Evolutionary conservation across 2,797 vertebrate species (phyloP), one percentile per base, ranked within the genome.

Genomic region (Helostoma temminkii): DNA sequence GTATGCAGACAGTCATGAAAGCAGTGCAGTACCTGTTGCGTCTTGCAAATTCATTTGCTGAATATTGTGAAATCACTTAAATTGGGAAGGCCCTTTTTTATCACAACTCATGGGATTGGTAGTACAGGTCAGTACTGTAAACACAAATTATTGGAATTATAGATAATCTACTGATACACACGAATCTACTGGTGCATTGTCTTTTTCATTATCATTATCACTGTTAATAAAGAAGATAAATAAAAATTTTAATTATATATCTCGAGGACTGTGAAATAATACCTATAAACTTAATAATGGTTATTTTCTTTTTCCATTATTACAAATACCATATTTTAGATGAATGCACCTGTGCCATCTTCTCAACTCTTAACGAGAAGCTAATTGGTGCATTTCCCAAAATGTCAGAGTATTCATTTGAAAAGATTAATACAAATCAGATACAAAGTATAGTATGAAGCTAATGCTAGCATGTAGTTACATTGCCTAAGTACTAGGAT

Each of bases 1-100:
- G 91, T 95, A 95, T 94, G 95, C 92, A 93, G 93, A 95, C 93
- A 85, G 89, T 71, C 93, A 93, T 93, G 93, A 94, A 92, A 93
- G 90, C 88, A 71, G 67, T 59, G 45, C 80, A 53, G 53, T 88
- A 82, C 94, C 91, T 96, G 95, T 93, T 91, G 89, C 89, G 86
- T 95, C 95, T 96, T 96, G 95, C 90, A 87, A 87, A 90, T 93
- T 83, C 92, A 92, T 92, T 93, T 91, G 81, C 87, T 90, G 91
- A 87, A 86, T 93, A 93, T 89, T 92, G 86, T 88, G 91, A 91
- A 93, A 92, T 93, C 77, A 72, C 69, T 89, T 82, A 87, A 89
- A 87, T 90, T 74, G 58, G 76, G 76, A 66, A 87, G 85, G 76
- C 70, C 76, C 68, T 81, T 62, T 70, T 69, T 69, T 66, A 79